Conservation (phyloP, 2,888 invertebrate genomes). For the Hypercompe scribonia region DNA sequence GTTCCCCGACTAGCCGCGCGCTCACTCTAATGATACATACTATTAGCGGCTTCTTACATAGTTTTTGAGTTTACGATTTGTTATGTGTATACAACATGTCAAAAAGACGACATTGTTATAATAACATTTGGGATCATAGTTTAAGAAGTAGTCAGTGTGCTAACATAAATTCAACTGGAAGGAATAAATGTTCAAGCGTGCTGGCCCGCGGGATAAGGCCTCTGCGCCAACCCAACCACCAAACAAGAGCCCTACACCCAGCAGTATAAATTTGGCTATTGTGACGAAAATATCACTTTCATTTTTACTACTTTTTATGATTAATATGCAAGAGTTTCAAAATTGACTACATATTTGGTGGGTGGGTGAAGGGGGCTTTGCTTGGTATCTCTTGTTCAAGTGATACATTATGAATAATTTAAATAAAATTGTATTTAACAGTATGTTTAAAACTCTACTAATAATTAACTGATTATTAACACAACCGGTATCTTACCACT, state of each 20-base stretch:
- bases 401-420: conserved; percentile 49
- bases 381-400: conserved; percentile 84
- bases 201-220: conserved; percentile 83
- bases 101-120: conserved; percentile 62
- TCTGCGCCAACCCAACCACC: conserved; percentile 86
- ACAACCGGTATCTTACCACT: background rate
- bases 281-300: conserved; percentile 34
- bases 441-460: conserved; percentile 35
- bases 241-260: conserved; percentile 87
- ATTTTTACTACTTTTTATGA: conserved; percentile 30
- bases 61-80: conserved; percentile 31
- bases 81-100: conserved; percentile 54
- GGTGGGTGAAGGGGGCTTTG: conserved; percentile 88
- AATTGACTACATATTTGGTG: conserved; percentile 82
- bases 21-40: conserved; percentile 51
- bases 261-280: conserved; percentile 68
- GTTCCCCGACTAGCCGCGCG: conserved; percentile 83
- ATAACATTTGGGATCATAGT: conserved; percentile 50
- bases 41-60: conserved; percentile 40
- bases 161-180: conserved; percentile 67
- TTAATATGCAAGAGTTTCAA: conserved; percentile 55
- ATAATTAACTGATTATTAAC: conserved; percentile 23
- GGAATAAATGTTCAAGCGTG: conserved; percentile 69
- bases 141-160: conserved; percentile 68
- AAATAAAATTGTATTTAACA: conserved; percentile 32